These are phyloP conservation scores for Spodoptera littoralis DNA, from an alignment of 2,888 invertebrate genomes.

Conservation along the genomic window DNA sequence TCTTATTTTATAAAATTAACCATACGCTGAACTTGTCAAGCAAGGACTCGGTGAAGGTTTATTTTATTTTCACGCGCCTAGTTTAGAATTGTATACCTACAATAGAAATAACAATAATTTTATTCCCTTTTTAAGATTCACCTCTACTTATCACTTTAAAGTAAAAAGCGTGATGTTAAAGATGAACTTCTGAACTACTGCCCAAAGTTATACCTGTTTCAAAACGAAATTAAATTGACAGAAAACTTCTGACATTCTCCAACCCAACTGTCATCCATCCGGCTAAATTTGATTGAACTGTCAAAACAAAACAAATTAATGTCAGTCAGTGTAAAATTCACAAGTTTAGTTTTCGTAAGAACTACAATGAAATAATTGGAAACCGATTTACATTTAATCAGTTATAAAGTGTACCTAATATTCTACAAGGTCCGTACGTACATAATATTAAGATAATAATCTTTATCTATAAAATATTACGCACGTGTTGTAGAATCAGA, in stretches of 20 bases:
- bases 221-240: constrained; percentile 9
- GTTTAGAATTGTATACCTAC: too few relatives aligned
- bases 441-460: not conserved
- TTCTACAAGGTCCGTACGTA: constrained; percentile 19
- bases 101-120: too few relatives aligned
- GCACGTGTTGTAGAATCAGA: constrained; percentile 26
- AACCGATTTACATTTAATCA: not conserved
- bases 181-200: too few relatives aligned
- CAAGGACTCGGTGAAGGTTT: too few relatives aligned
- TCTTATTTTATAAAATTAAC: too few relatives aligned
- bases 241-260: constrained; percentile 1
- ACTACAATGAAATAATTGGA: constrained; percentile 18
- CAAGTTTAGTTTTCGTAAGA: not conserved
- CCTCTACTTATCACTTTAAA: too few relatives aligned
- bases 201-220: not conserved
- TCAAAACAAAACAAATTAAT: constrained; percentile 37
- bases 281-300: not conserved
- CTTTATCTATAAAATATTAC: not conserved
- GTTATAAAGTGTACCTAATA: constrained; percentile 2
- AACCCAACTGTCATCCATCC: constrained; percentile 1
- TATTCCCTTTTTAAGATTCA: too few relatives aligned
- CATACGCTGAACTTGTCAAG: too few relatives aligned
- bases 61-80: too few relatives aligned
- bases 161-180: too few relatives aligned
- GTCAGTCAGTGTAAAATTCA: constrained; percentile 16